Conservation (phyloP, 2,797 vertebrate species). For the Enteromius afrohamiltoni region DNA sequence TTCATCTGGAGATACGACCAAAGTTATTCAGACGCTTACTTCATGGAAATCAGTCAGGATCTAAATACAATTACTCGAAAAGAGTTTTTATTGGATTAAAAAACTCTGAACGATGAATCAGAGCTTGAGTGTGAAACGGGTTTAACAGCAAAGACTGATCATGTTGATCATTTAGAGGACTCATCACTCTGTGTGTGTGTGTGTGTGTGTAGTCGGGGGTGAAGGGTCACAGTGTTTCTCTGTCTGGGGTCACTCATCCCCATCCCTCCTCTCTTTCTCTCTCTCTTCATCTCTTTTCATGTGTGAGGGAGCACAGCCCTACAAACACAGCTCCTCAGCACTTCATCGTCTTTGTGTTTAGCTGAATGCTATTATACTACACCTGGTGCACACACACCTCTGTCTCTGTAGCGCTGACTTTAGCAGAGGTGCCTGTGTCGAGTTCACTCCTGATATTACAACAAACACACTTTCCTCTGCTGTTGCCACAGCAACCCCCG, state of each 20-base stretch:
- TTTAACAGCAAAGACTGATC: neutral
- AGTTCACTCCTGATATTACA: constrained; percentile 48
- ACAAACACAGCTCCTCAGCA: neutral
- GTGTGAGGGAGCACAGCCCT: neutral
- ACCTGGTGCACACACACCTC: neutral
- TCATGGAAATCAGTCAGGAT: no score
- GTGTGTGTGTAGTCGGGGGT: constrained; percentile 17
- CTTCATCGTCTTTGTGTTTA: neutral
- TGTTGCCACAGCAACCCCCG: constrained; percentile 68
- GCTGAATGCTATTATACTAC: neutral
- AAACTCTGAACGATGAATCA: no score
- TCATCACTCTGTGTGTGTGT: no score
- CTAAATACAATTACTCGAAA: no score
- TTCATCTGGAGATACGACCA: no score
- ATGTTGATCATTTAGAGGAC: neutral
- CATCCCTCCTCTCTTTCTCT: constrained; percentile 66
- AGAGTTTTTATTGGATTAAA: no score
- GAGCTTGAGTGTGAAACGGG: no score
- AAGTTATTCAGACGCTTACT: no score
- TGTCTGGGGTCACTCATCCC: constrained; percentile 74
- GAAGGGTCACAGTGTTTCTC: constrained; percentile 57
- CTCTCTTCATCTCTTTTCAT: constrained; percentile 62
- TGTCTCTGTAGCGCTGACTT: neutral
- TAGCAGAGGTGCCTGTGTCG: neutral
- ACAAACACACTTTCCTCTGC: constrained; percentile 47